These are phyloP conservation scores for Maniola hyperantus DNA, from an alignment of 2,888 invertebrate genomes.

Conservation along the genomic window DNA sequence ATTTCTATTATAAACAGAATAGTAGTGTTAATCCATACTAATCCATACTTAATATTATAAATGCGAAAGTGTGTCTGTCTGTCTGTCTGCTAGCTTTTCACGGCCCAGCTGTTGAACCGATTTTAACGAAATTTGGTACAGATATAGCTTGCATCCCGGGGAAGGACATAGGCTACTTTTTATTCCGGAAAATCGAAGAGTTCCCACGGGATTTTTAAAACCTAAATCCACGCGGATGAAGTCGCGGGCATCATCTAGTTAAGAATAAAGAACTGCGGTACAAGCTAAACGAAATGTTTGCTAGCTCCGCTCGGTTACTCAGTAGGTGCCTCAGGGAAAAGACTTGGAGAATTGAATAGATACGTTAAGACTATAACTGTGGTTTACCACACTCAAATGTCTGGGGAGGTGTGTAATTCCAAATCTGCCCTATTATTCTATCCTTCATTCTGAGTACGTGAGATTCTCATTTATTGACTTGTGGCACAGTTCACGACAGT, in stretches of 20 bases:
- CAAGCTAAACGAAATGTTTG: constrained; percentile 18
- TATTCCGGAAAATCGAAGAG: no score
- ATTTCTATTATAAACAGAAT: not conserved
- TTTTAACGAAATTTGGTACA: no score
- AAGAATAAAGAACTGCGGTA: constrained; percentile 24
- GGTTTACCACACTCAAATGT: constrained; percentile 57
- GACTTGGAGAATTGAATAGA: constrained; percentile 32
- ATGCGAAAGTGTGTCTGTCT: no score
- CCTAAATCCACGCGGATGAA: no score
- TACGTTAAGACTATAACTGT: constrained; percentile 44
- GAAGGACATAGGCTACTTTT: no score
- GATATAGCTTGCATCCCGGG: no score
- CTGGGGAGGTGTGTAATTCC: constrained; percentile 55
- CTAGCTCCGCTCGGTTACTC: constrained; percentile 26
- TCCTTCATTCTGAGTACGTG: constrained; percentile 58
- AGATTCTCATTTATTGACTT: constrained; percentile 60
- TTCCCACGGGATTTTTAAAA: no score
- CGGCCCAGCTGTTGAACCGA: no score
- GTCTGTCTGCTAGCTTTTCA: no score
- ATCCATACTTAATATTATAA: no score
- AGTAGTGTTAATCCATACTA: not conserved
- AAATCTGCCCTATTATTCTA: constrained; percentile 60
- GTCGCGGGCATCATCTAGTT: no score
- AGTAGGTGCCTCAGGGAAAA: constrained; percentile 25
- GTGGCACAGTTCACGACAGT: no score